These are phyloP conservation scores for Hormaphis cornu DNA, from an alignment of 1,140 invertebrate species.

Conservation along the genomic window DNA sequence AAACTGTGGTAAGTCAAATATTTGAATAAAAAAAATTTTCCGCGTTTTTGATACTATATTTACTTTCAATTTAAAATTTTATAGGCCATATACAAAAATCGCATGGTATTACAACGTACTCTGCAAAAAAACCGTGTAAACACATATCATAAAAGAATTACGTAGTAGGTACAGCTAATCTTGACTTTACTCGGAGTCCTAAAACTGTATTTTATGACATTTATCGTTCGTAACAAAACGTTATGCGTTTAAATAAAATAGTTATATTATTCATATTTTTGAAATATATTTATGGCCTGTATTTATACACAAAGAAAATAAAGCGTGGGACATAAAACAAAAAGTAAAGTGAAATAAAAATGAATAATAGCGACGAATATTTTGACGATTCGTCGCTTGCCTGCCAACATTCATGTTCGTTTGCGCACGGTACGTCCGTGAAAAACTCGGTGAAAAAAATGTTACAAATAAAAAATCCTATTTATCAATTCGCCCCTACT, in stretches of 20 bases:
- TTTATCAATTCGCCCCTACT: conserved; percentile 22
- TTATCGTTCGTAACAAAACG: background rate
- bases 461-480: background rate
- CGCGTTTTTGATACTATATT: too few species aligned
- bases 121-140: too few species aligned
- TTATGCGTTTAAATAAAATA: background rate
- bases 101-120: too few species aligned
- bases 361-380: conserved; percentile 12
- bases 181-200: background rate
- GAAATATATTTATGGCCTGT: background rate
- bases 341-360: conserved; percentile 3
- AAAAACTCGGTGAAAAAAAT: conserved; percentile 11
- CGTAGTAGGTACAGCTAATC: too few species aligned
- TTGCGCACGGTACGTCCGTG: conserved; percentile 8
- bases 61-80: too few species aligned
- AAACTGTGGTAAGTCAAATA: too few species aligned
- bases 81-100: too few species aligned
- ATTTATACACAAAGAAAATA: conserved; percentile 19
- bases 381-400: conserved; percentile 22
- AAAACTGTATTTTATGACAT: background rate
- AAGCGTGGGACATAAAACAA: background rate
- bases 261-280: background rate
- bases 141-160: too few species aligned
- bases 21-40: too few species aligned
- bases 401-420: conserved; percentile 22